Conservation (phyloP, 2,888 invertebrate genomes). For the Drosophila koepferae region DNA sequence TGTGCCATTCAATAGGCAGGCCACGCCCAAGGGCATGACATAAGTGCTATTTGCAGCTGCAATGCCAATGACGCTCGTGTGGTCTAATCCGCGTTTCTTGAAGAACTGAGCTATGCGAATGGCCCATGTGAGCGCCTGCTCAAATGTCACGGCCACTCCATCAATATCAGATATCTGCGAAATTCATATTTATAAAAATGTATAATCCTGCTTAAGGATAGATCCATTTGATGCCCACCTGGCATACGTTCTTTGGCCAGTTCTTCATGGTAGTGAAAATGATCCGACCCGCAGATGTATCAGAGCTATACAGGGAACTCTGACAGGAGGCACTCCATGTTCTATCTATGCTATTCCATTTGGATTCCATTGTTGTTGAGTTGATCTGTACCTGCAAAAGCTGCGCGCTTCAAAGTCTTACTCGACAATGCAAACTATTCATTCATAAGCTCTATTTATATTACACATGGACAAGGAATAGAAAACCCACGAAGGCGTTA, state of each 20-base stretch:
- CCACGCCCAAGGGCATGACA: slow-evolving; percentile 7
- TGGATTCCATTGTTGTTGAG: slow-evolving; percentile 9
- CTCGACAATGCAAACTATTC: slow-evolving; percentile 10
- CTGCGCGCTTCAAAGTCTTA: slow-evolving; percentile 2
- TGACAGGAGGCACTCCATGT: background rate
- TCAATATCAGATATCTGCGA: slow-evolving; percentile 64
- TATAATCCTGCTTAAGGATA: background rate
- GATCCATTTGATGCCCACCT: background rate
- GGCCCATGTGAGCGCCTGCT: slow-evolving; percentile 54
- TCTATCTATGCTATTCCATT: slow-evolving; percentile 13
- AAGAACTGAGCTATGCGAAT: slow-evolving; percentile 66
- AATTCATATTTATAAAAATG: background rate
- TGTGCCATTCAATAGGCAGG: slow-evolving; percentile 1
- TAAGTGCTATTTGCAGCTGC: slow-evolving; percentile 36
- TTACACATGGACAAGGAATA: background rate
- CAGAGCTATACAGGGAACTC: background rate
- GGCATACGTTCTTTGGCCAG: slow-evolving; percentile 3
- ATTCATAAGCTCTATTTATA: background rate
- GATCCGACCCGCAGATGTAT: background rate
- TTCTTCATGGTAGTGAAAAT: slow-evolving; percentile 7
- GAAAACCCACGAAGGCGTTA: background rate
- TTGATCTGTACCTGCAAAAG: background rate
- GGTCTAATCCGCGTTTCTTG: slow-evolving; percentile 49
- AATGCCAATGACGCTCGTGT: slow-evolving; percentile 71
- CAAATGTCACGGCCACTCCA: slow-evolving; percentile 55